phyloP scores from a whole-genome alignment of 2,797 vertebrate species.

The Poliocrania exsul region DNA sequence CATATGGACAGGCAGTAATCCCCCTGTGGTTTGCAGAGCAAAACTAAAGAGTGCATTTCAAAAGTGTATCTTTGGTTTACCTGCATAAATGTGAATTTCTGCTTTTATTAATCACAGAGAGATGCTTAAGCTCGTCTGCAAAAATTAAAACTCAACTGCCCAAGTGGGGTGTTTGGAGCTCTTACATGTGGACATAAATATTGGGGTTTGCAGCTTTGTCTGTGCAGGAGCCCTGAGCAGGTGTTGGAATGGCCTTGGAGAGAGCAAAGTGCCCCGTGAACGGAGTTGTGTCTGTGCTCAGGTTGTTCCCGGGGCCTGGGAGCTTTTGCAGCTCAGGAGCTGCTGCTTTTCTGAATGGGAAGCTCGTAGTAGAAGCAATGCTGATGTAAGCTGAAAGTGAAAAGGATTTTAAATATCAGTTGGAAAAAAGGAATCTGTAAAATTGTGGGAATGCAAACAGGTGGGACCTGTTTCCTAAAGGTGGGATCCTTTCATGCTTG shows the following conservation, averaged over 20 bases:
- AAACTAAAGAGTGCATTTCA: neutral
- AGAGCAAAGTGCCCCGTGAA: neutral
- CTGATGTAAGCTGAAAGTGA: neutral
- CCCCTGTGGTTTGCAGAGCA: neutral
- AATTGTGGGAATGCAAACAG: neutral
- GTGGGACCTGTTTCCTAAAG: neutral
- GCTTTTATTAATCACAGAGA: neutral
- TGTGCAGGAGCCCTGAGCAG: neutral
- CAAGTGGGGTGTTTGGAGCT: neutral
- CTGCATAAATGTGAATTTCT: neutral
- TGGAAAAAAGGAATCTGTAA: neutral
- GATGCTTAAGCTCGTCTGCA: neutral
- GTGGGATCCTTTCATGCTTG: neutral
- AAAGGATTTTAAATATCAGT: neutral
- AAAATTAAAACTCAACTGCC: neutral
- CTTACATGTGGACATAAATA: neutral
- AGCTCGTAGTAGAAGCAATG: neutral
- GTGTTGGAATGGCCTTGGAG: neutral
- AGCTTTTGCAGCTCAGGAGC: neutral
- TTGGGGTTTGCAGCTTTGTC: neutral
- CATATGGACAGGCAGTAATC: neutral
- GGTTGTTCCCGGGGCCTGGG: neutral
- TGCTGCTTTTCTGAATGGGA: neutral
- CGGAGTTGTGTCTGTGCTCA: neutral
- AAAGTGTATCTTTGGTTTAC: neutral